Base-by-base conservation (phyloP, 1,140 invertebrate species). In the Aphis craccivora region DNA sequence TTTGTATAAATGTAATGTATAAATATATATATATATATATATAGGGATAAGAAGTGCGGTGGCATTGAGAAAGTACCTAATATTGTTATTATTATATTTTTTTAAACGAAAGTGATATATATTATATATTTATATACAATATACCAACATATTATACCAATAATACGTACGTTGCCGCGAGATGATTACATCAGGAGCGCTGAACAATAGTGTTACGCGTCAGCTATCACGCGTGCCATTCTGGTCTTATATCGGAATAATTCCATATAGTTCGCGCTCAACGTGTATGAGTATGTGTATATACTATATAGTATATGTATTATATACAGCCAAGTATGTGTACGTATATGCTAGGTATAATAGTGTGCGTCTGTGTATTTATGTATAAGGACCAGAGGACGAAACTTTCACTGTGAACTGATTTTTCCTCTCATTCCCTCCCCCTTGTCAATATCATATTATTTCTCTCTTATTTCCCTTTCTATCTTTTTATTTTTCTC, bases 151-250 rank as follows among this genome's bases (percentile, higher is more conserved):
- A 35, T 55, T 92, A 35, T 55, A 51, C 37, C 55, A 30, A 60
- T 60, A 45, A 76, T 91, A 43, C 22, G 91, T 81, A 90, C 90
- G 76, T 84, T 86, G 91, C 90, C 90, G 9, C 91, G 81, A 93
- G 81, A 93, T 55, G 91, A 93, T 93, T 93, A 93, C 91, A 93
- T 93, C 91, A 93, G 91, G 91, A 84, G 8, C 45, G 67, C 91
- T 35, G 91, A 93, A 93, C 91, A 93, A 93, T 93, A 84, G 91
- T 55, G 91, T 93, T 93, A 93, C 91, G 91, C 91, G 91, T 93
- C 91, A 93, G 91, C 91, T 93, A 93, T 93, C 91, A 93, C 91
- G 76, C 91, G 91, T 93, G 91, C 91, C 81, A 93, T 93, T 93
- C 91, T 86, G 90, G 90, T 92, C 35, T 92, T 92, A 7, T 93